These are phyloP conservation scores for Eubasilissa regina DNA, from an alignment of 1,140 invertebrate genomes.

Conservation along the genomic window DNA sequence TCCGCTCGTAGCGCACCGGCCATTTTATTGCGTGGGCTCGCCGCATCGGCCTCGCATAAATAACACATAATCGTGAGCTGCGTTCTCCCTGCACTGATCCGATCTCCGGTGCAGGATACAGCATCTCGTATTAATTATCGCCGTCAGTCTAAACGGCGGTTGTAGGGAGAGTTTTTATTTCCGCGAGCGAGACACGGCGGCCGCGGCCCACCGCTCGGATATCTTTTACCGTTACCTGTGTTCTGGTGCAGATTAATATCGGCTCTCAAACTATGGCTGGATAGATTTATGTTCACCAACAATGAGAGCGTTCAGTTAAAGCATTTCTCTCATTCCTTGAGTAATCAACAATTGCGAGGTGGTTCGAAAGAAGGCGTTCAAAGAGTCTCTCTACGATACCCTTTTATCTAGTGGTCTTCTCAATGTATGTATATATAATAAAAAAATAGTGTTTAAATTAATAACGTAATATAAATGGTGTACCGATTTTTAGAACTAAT, in stretches of 20 bases:
- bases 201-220: too few relatives aligned
- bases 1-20: neutral
- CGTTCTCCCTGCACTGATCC: conserved; percentile 12
- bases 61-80: conserved; percentile 30
- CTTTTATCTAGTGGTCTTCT: too few relatives aligned
- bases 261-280: conserved; percentile 10
- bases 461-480: too few relatives aligned
- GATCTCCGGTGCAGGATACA: neutral
- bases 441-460: too few relatives aligned
- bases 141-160: conserved; percentile 5
- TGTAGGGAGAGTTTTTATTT: conserved; percentile 21
- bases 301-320: conserved; percentile 1
- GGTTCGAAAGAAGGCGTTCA: neutral
- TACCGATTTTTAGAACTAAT: too few relatives aligned
- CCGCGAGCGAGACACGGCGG: conserved; percentile 2
- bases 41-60: conserved; percentile 6
- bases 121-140: conserved; percentile 33
- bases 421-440: too few relatives aligned
- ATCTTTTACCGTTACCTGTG: neutral
- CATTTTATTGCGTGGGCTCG: conserved; percentile 10
- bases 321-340: neutral
- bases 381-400: neutral
- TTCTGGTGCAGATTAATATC: conserved; percentile 23
- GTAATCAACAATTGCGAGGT: neutral
- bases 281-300: conserved; percentile 21